Evolutionary conservation across 1,140 invertebrate genomes (phyloP).

Genomic region (Microplitis demolitor): DNA sequence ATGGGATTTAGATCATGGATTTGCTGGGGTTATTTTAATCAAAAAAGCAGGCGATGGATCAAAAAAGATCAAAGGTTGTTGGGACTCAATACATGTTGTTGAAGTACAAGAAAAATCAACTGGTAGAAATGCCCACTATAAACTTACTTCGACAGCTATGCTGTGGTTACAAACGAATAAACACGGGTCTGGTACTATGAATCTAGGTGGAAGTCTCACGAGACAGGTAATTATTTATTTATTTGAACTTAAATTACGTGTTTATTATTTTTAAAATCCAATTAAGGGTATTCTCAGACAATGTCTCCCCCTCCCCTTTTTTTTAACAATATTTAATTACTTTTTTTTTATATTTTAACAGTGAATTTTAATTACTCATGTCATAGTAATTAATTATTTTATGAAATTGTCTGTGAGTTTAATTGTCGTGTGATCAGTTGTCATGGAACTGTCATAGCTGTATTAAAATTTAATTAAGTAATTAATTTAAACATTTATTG

Average conservation of each 20-base stretch:
- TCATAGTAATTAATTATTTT: too few relatives aligned
- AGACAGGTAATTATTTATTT: conserved; percentile 73
- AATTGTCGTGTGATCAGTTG: too few relatives aligned
- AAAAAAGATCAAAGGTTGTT: conserved; percentile 98
- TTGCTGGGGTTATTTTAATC: conserved; percentile 98
- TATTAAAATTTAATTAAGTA: too few relatives aligned
- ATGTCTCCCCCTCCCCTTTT: not conserved
- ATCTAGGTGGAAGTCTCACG: conserved; percentile 95
- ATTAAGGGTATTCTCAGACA: not conserved
- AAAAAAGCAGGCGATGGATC: conserved; percentile 98
- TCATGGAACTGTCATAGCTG: too few relatives aligned
- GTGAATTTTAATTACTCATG: too few relatives aligned
- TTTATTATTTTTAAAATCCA: not conserved
- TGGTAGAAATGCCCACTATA: conserved; percentile 95
- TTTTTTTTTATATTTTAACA: not conserved
- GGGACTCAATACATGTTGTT: conserved; percentile 99
- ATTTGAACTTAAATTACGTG: too few relatives aligned
- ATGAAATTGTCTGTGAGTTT: too few relatives aligned
- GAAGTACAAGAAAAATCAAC: conserved; percentile 96
- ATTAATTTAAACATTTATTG: too few relatives aligned
- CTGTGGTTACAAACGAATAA: conserved; percentile 99
- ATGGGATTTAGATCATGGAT: conserved; percentile 99
- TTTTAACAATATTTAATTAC: too few relatives aligned
- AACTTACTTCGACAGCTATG: conserved; percentile 99
- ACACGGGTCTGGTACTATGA: conserved; percentile 96